Evolutionary conservation across 1,140 invertebrate species (phyloP).

Genomic region (Lepidurus packardi): DNA sequence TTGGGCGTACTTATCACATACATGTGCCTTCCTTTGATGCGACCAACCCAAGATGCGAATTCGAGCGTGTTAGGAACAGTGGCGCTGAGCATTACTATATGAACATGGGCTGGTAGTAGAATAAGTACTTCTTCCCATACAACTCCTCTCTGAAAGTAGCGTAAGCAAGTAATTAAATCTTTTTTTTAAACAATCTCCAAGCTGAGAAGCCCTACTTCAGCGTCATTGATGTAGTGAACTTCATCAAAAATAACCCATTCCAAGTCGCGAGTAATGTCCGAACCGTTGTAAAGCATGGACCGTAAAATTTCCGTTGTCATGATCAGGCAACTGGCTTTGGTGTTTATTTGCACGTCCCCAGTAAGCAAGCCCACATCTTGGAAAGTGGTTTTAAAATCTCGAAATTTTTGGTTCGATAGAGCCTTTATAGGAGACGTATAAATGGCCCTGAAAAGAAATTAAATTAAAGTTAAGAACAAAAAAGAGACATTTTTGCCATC

Average conservation of each 20-base stretch:
- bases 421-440: conserved; percentile 99
- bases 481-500: not conserved
- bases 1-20: conserved; percentile 91
- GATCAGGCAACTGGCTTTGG: conserved; percentile 87
- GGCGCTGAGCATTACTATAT: conserved; percentile 94
- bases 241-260: conserved; percentile 99
- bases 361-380: conserved; percentile 91
- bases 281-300: conserved; percentile 94
- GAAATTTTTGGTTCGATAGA: conserved; percentile 97
- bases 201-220: conserved; percentile 52
- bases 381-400: conserved; percentile 90
- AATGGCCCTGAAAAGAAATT: conserved; percentile 62
- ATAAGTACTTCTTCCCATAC: conserved; percentile 99
- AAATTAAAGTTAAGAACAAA: conserved; percentile 28
- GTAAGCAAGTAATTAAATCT: conserved; percentile 37
- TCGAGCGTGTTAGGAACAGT: conserved; percentile 95
- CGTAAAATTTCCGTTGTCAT: conserved; percentile 99
- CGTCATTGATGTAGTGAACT: conserved; percentile 98
- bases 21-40: conserved; percentile 85
- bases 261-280: conserved; percentile 87
- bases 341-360: conserved; percentile 93
- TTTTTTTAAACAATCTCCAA: not conserved
- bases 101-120: conserved; percentile 86
- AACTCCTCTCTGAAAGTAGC: conserved; percentile 69
- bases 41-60: conserved; percentile 42